Evolutionary conservation across 2,113 vertebrate genomes (phyloP), one percentile per base, ranked within the genome.

Genomic region (Arenaria interpres): DNA sequence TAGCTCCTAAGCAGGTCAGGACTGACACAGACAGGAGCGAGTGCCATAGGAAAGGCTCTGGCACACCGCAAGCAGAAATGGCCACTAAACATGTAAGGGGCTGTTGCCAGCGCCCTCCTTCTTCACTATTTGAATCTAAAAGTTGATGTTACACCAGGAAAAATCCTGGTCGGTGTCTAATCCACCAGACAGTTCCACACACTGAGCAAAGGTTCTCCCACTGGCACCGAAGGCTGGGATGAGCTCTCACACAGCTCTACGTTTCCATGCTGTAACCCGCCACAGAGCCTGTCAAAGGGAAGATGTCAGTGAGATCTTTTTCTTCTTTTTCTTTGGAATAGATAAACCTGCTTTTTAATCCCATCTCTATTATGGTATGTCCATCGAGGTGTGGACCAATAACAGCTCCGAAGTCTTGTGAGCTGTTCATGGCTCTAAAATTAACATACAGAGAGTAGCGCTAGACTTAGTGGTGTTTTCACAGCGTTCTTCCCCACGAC

Each of bases 41-140:
- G 37, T 73, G 48, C 48, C 33, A 80, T 43, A 80, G 57, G 43
- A 94, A 97, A 89, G n/a, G 14, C 76, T 96, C 66, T 63, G 68
- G 46, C 48, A 39, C 69, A 96, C 28, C 56, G 46, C 35, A 77
- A 39, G 23, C 28, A 92, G 67, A 95, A 96, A 94, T 89, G 87
- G 60, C 37, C 89, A 73, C 23, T 71, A 72, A 48, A 72, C 2
- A 16, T 5, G 13, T 33, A 50, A 62, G 66, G 80, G 33, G 20
- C 7, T 76, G 1, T 64, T 90, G 78, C 13, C 7, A 85, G 69
- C 76, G 74, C 66, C 62, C 39, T 97, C 28, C 7, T 89, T 81
- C 77, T 95, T 95, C 46, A 68, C 41, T 85, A n/a, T 96, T 94
- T 91, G 89, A 92, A 96, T 92, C 90, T 87, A 87, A 89, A 93